phyloP scores from a whole-genome alignment of 2,797 vertebrate genomes.

The Malurus splendens region DNA sequence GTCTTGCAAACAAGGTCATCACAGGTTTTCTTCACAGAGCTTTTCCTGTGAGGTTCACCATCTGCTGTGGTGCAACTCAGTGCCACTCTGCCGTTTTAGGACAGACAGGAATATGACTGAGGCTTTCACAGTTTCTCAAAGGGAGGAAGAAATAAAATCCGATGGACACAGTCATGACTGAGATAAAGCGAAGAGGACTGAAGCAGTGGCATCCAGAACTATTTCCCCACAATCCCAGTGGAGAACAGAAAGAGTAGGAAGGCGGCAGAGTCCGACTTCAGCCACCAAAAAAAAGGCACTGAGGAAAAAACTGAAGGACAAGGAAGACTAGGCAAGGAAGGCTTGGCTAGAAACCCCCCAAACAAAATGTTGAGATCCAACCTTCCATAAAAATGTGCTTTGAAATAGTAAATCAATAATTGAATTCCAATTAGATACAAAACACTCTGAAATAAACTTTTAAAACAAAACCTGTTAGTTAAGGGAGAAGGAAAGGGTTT shows the following conservation, averaged over 20 bases:
- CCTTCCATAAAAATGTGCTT: not conserved
- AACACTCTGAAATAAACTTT: not conserved
- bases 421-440: not conserved
- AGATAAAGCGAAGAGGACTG: not conserved
- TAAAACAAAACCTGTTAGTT: not conserved
- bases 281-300: not conserved
- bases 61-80: not conserved
- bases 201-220: not conserved
- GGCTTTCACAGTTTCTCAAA: not conserved
- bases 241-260: not conserved
- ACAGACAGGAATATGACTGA: not conserved
- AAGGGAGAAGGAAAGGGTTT: not conserved
- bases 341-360: not conserved
- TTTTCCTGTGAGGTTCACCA: not conserved
- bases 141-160: not conserved
- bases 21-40: not conserved
- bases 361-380: not conserved
- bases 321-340: not conserved
- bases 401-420: not conserved
- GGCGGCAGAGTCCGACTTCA: not conserved
- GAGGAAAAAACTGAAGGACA: not conserved
- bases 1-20: not conserved
- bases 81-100: not conserved
- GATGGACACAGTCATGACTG: accelerated
- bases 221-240: not conserved